phyloP scores from a whole-genome alignment of 2,888 invertebrate species.

The Melanchra persicariae region DNA sequence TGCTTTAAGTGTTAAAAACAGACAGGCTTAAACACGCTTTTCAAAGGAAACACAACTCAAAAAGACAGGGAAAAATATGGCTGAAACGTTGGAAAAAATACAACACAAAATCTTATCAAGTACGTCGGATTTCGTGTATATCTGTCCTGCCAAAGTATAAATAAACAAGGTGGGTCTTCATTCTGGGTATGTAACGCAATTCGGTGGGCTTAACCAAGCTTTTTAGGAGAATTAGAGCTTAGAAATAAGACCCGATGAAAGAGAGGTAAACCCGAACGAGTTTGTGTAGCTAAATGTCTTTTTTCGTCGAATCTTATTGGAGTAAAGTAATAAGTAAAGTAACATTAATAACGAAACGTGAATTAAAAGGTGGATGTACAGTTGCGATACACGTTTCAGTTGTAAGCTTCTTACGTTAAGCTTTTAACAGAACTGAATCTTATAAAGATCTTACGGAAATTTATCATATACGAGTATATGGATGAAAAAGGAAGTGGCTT shows the following conservation, averaged over 20 bases:
- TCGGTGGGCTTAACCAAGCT: conserved; percentile 4
- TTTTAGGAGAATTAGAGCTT: conserved; percentile 13
- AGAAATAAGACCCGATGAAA: conserved; percentile 10
- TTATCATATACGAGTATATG: too few relatives aligned
- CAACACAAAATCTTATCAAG: neutral
- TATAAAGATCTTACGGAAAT: neutral
- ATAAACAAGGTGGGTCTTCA: conserved; percentile 12
- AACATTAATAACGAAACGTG: too few relatives aligned
- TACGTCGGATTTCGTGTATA: neutral
- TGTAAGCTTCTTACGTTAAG: conserved; percentile 16
- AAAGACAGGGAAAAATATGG: neutral
- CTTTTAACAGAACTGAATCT: conserved; percentile 7
- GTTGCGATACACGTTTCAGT: neutral
- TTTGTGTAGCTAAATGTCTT: conserved; percentile 1
- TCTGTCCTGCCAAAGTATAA: neutral
- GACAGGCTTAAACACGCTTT: conserved; percentile 9
- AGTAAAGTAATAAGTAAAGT: too few relatives aligned
- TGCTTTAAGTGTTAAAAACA: conserved; percentile 3
- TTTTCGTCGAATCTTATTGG: conserved; percentile 15
- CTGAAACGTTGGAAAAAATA: neutral
- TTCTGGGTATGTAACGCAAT: conserved; percentile 10
- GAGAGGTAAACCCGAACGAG: conserved; percentile 5
- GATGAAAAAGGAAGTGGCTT: too few relatives aligned
- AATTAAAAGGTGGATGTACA: conserved; percentile 3
- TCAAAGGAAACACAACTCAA: neutral